Base-by-base conservation (phyloP, 35 echinoderm and acorn worm species). In the Acanthaster planci region DNA sequence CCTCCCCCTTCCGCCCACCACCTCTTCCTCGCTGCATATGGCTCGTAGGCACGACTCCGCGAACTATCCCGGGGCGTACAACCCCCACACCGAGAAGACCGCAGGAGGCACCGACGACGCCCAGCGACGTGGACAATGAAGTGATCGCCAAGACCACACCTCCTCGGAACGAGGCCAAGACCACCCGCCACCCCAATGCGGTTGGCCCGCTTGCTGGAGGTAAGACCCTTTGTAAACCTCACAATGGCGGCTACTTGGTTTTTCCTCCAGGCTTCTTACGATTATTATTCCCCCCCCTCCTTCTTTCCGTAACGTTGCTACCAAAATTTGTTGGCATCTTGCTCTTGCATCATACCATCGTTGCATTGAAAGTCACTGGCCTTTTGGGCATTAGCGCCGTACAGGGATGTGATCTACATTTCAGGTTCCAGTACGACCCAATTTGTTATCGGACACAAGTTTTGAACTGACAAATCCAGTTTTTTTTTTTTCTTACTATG, bases 391-490 rank as follows among this genome's bases (percentile, higher is more conserved):
- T 14, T 1, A 7, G 64, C 30, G 26, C 26, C 56, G 27, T 34
- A 72, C 64, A 72, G 64, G 64, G 64, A 72, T 72, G 64, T 72
- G 64, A 72, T 72, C 30, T n/a, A n/a, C n/a, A n/a, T n/a, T n/a
- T n/a, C n/a, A n/a, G n/a, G n/a, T n/a, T n/a, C n/a, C n/a, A n/a
- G n/a, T n/a, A n/a, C n/a, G n/a, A n/a, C n/a, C n/a, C n/a, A n/a
- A n/a, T n/a, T n/a, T n/a, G n/a, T n/a, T n/a, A n/a, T n/a, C n/a
- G n/a, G n/a, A n/a, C n/a, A n/a, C n/a, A n/a, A n/a, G n/a, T n/a
- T n/a, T n/a, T n/a, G n/a, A n/a, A n/a, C n/a, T n/a, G n/a, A n/a
- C n/a, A n/a, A n/a, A n/a, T n/a, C n/a, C n/a, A 47, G 42, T 47
- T 12, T 47, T 47, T 47, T 47, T 47, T 4, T 47, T 47, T 6